Evolutionary conservation across 2,797 vertebrate genomes (phyloP).

Genomic region (Muraenolepis orangiensis): DNA sequence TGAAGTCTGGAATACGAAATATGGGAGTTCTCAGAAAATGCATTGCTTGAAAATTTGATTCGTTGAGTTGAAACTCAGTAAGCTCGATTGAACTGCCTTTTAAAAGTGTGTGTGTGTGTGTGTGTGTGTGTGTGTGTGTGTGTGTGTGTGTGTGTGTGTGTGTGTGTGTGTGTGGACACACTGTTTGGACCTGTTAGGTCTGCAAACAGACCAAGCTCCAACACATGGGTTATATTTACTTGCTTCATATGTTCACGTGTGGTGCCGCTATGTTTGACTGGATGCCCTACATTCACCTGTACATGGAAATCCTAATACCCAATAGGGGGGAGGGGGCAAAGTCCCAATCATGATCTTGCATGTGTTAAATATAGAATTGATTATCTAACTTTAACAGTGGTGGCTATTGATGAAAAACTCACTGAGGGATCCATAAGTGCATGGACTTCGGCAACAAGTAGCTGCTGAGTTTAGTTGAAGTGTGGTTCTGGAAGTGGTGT

Average conservation of each 20-base stretch:
- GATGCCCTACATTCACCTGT: neutral
- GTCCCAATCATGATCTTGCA: neutral
- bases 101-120: neutral
- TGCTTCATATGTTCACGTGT: neutral
- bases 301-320: neutral
- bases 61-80: neutral
- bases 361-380: neutral
- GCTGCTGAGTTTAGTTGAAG: neutral
- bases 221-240: neutral
- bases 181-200: constrained; percentile 8
- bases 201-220: neutral
- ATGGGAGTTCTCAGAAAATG: neutral
- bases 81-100: neutral
- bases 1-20: neutral
- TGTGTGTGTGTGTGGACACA: neutral
- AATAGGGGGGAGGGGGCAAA: too few species aligned
- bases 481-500: neutral
- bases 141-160: constrained; percentile 1
- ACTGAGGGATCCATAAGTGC: neutral
- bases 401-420: neutral
- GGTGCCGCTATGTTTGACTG: neutral
- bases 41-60: neutral
- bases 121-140: constrained; percentile 1
- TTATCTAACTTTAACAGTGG: neutral
- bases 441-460: neutral